These are phyloP conservation scores for Ardeotis arabs DNA, from an alignment of 2,113 vertebrate species.

Conservation along the genomic window DNA sequence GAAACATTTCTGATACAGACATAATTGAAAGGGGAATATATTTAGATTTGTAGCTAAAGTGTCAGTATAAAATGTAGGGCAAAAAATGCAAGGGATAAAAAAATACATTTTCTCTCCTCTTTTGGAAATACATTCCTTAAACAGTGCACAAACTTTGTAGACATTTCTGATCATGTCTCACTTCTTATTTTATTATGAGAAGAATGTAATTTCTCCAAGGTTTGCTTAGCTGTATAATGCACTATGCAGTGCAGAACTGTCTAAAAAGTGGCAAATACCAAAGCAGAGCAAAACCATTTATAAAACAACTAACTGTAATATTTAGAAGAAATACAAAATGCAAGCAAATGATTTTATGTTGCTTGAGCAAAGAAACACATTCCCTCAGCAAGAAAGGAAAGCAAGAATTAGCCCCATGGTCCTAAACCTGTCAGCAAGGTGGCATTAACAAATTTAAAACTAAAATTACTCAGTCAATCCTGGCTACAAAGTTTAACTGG, in stretches of 20 bases:
- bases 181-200: neutral
- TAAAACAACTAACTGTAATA: neutral
- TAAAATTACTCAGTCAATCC: neutral
- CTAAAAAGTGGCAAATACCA: neutral
- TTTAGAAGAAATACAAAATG: neutral
- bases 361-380: neutral
- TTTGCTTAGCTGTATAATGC: neutral
- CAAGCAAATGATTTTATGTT: neutral
- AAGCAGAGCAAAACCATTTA: neutral
- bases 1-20: neutral
- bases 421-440: neutral
- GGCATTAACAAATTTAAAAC: neutral
- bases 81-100: neutral
- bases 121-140: neutral
- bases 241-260: neutral
- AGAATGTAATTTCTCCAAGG: neutral
- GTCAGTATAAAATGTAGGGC: neutral
- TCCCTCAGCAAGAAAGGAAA: neutral
- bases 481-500: neutral
- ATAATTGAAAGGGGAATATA: neutral
- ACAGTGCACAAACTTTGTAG: neutral
- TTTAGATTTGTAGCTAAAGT: neutral
- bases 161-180: neutral
- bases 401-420: neutral
- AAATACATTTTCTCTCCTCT: neutral